A percentile compares a stretch with the other conserved stretches of the same genome.
Evolutionary conservation across 2,113 vertebrate species (phyloP).

Genomic region (Platysteira castanea): DNA sequence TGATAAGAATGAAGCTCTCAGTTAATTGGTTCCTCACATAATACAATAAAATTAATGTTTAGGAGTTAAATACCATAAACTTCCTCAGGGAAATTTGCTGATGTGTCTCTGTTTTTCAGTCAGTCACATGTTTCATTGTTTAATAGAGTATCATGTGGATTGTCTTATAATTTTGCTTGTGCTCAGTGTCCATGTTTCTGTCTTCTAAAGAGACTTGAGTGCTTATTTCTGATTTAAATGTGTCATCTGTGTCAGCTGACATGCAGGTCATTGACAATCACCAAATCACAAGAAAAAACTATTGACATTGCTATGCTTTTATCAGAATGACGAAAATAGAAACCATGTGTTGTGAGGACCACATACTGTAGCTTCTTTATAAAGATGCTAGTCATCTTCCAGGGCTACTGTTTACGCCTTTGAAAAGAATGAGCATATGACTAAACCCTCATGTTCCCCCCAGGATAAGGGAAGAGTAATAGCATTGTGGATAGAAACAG

Average conservation of each 20-base stretch:
- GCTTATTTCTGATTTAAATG: slow-evolving; percentile 59
- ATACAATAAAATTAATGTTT: slow-evolving; percentile 76
- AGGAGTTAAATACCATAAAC: slow-evolving; percentile 72
- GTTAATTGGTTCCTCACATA: slow-evolving; percentile 67
- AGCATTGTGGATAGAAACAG: background rate
- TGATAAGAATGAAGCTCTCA: slow-evolving; percentile 60
- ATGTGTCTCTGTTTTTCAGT: slow-evolving; percentile 62
- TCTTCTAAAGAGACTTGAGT: slow-evolving; percentile 25
- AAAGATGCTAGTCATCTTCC: slow-evolving; percentile 9
- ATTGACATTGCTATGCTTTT: slow-evolving; percentile 13
- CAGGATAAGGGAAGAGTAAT: background rate
- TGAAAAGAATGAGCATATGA: slow-evolving; percentile 14
- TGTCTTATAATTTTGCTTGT: slow-evolving; percentile 35
- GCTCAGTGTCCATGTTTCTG: slow-evolving; percentile 13
- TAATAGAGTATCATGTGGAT: slow-evolving; percentile 60
- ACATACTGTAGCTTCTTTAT: slow-evolving; percentile 18
- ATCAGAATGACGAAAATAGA: slow-evolving; percentile 49
- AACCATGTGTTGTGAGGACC: slow-evolving; percentile 15
- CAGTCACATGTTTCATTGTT: slow-evolving; percentile 72
- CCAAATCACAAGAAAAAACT: slow-evolving; percentile 22
- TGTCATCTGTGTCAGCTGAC: slow-evolving; percentile 64
- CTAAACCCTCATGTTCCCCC: background rate
- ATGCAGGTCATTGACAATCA: slow-evolving; percentile 24
- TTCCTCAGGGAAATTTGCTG: slow-evolving; percentile 68
- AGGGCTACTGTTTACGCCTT: slow-evolving; percentile 3